Conservation (phyloP, 2,113 vertebrate species). For the Odontesthes bonariensis region DNA sequence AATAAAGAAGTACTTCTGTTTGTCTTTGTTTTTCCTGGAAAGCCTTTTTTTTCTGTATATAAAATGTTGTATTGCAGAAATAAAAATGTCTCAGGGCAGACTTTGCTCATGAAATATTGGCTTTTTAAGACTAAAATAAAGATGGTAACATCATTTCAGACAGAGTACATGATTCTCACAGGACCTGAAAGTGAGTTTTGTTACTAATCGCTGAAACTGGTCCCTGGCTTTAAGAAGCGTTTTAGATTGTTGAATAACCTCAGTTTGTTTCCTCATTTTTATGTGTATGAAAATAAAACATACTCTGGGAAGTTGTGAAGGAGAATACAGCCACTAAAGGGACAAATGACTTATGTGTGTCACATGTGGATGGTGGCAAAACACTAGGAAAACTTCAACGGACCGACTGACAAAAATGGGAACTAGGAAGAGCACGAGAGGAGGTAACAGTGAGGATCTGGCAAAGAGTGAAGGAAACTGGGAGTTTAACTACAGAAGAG, state of each 20-base stretch:
- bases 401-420: too few relatives aligned
- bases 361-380: too few relatives aligned
- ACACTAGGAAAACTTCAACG: too few relatives aligned
- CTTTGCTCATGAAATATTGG: slow-evolving; percentile 60
- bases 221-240: slow-evolving; percentile 18
- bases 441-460: too few relatives aligned
- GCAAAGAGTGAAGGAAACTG: too few relatives aligned
- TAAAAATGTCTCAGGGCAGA: slow-evolving; percentile 56
- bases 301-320: slow-evolving; percentile 1
- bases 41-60: slow-evolving; percentile 16
- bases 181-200: slow-evolving; percentile 17
- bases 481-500: too few relatives aligned
- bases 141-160: slow-evolving; percentile 42
- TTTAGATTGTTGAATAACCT: slow-evolving; percentile 24
- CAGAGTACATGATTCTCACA: slow-evolving; percentile 20
- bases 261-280: slow-evolving; percentile 5
- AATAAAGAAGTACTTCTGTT: not conserved
- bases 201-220: slow-evolving; percentile 17
- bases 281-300: not conserved
- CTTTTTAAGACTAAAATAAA: slow-evolving; percentile 57
- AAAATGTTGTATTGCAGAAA: slow-evolving; percentile 60
- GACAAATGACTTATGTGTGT: slow-evolving; percentile 5
- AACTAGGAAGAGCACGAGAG: too few relatives aligned
- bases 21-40: slow-evolving; percentile 31
- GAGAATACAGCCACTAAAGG: slow-evolving; percentile 20